Conservation (phyloP, 1,140 invertebrate genomes). For the Brachionus manjavacas region DNA sequence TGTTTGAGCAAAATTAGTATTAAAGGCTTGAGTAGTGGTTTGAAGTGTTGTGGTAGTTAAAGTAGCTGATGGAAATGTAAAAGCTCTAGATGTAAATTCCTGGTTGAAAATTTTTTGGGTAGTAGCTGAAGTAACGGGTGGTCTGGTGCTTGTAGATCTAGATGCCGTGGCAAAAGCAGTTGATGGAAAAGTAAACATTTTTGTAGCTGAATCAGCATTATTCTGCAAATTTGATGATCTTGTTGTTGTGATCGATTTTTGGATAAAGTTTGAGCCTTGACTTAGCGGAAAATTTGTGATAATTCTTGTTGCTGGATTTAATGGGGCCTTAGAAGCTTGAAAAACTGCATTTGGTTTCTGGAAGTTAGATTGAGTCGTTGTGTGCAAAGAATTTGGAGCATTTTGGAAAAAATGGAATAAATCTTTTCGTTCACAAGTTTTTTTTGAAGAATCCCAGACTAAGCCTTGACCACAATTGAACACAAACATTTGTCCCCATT, state of each 20-base stretch:
- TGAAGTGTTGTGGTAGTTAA: not conserved
- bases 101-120: not conserved
- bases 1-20: not conserved
- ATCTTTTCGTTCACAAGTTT: not conserved
- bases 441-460: not conserved
- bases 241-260: not conserved
- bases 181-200: not conserved
- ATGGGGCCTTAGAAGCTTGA: not conserved
- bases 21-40: not conserved
- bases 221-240: not conserved
- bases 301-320: not conserved
- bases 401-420: not conserved
- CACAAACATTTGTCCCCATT: slow-evolving; percentile 32
- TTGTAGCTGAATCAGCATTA: not conserved
- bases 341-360: not conserved
- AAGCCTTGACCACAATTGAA: not conserved
- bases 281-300: not conserved
- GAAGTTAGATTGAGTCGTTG: not conserved
- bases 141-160: not conserved
- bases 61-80: not conserved
- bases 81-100: not conserved
- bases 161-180: not conserved
- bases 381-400: not conserved
- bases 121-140: not conserved
- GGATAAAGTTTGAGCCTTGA: not conserved